Conservation (phyloP, 2,113 vertebrate genomes). For the Aspiorhynchus laticeps region DNA sequence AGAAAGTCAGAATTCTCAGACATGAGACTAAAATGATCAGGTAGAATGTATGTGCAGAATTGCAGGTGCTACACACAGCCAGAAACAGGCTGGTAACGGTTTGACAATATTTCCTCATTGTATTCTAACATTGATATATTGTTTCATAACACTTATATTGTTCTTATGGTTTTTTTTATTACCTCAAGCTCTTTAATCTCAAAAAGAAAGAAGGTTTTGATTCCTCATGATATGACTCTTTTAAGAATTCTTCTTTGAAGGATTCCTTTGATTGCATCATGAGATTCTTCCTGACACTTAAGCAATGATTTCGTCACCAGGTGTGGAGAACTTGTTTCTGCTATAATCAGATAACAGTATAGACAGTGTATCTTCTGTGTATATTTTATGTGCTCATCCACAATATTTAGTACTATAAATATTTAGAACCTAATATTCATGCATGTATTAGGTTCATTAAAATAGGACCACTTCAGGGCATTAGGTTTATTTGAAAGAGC, state of each 20-base stretch:
- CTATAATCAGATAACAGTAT: neutral
- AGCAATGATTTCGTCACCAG: slow-evolving; percentile 24
- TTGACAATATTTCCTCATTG: neutral
- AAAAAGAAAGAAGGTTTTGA: neutral
- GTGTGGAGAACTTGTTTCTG: neutral
- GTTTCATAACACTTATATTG: neutral
- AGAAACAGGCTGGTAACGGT: neutral
- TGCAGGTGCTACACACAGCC: neutral
- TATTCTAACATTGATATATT: neutral
- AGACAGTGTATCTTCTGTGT: neutral
- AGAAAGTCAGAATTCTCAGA: neutral
- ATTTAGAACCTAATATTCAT: too few species aligned
- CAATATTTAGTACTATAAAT: neutral
- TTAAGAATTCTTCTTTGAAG: neutral
- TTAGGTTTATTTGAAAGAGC: neutral
- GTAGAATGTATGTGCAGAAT: neutral
- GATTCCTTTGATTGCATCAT: slow-evolving; percentile 37
- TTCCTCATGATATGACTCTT: neutral
- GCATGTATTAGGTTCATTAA: slow-evolving; percentile 18
- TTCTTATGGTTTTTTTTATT: neutral
- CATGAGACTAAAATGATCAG: neutral
- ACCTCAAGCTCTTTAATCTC: neutral
- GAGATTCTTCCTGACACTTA: neutral
- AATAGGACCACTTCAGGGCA: neutral
- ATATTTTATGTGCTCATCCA: neutral